Conservation (phyloP, 2,113 vertebrate genomes). For the Ageneiosus marmoratus region DNA sequence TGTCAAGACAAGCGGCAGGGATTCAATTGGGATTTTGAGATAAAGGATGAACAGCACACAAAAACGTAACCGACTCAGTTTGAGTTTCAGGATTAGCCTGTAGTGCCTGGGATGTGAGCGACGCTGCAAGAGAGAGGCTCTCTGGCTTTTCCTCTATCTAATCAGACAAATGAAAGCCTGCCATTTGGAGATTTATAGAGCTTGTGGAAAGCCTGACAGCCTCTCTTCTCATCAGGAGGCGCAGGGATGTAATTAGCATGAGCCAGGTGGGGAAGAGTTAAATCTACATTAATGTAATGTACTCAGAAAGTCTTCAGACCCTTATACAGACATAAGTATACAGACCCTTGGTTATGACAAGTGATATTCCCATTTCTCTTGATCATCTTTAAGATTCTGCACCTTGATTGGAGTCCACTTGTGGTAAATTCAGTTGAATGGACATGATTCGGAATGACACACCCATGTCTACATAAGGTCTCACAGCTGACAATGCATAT, state of each 20-base stretch:
- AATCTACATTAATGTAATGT: no score
- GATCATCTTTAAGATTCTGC: no score
- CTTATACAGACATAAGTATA: no score
- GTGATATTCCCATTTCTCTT: no score
- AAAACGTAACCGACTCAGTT: neutral
- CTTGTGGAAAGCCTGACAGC: slow-evolving; percentile 63
- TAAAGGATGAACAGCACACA: slow-evolving; percentile 23
- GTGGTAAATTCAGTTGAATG: no score
- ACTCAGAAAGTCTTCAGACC: no score
- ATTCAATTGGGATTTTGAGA: slow-evolving; percentile 46
- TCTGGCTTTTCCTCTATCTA: slow-evolving; percentile 44
- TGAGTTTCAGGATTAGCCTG: slow-evolving; percentile 19
- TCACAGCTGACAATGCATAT: no score
- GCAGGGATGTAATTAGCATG: slow-evolving; percentile 70
- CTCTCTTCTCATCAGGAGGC: slow-evolving; percentile 70
- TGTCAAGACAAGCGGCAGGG: neutral
- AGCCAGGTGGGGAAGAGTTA: slow-evolving; percentile 62
- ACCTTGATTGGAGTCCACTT: no score
- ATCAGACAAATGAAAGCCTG: slow-evolving; percentile 62
- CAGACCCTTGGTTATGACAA: no score
- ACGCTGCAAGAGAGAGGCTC: slow-evolving; percentile 33
- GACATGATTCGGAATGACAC: no score
- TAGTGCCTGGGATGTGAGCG: neutral
- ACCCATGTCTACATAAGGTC: no score
- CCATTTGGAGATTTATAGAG: slow-evolving; percentile 70